Evolutionary conservation across 2,797 vertebrate genomes (phyloP).

Genomic region (Streptopelia turtur): DNA sequence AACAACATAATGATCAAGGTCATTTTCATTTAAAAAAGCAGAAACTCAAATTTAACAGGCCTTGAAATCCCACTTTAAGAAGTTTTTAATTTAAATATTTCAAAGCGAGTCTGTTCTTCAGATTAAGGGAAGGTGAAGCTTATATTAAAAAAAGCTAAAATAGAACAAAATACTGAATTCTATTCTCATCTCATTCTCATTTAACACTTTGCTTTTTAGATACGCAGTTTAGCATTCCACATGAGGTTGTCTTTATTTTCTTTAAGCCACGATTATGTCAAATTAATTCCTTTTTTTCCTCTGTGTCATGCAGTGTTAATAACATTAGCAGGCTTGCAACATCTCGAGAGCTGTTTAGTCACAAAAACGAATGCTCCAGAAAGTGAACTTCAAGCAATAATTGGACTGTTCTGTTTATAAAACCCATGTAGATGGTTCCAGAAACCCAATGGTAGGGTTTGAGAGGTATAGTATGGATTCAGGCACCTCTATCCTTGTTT

Average conservation of each 20-base stretch:
- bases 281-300: conserved; percentile 43
- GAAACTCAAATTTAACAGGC: conserved; percentile 43
- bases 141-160: not conserved
- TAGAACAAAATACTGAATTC: conserved; percentile 43
- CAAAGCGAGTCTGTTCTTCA: conserved; percentile 40
- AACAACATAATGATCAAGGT: conserved; percentile 47
- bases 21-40: conserved; percentile 33
- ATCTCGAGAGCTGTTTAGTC: conserved; percentile 29
- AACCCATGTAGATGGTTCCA: not conserved
- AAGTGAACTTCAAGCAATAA: not conserved
- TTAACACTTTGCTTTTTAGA: conserved; percentile 62
- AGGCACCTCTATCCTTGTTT: not conserved
- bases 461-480: not conserved
- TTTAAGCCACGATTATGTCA: conserved; percentile 52
- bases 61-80: conserved; percentile 50
- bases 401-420: not conserved
- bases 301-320: conserved; percentile 4
- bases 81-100: conserved; percentile 55
- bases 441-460: not conserved
- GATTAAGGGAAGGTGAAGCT: conserved; percentile 50
- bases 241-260: conserved; percentile 47
- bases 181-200: conserved; percentile 34
- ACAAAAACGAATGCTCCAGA: conserved; percentile 15
- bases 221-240: conserved; percentile 24
- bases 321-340: conserved; percentile 30